Conservation (phyloP, 2,113 vertebrate species). For the Ceyx margarethae region DNA sequence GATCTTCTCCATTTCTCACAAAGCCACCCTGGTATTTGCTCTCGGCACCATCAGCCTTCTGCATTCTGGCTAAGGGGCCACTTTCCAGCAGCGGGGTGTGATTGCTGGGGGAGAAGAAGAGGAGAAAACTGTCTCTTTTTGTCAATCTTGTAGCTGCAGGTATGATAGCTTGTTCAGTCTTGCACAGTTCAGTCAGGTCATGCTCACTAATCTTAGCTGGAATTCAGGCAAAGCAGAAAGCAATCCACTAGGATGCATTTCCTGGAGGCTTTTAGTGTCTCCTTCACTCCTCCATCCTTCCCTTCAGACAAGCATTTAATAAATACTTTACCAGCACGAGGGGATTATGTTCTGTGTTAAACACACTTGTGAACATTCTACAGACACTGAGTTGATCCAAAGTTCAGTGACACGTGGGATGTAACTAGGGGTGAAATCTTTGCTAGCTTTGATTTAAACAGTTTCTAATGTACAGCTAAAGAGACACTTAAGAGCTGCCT, state of each 20-base stretch:
- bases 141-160: not conserved
- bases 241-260: not conserved
- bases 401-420: not conserved
- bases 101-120: not conserved
- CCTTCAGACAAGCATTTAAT: not conserved
- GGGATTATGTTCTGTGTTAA: not conserved
- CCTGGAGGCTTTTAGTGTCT: not conserved
- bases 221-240: not conserved
- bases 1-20: not conserved
- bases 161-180: not conserved
- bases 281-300: not conserved
- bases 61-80: not conserved
- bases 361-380: not conserved
- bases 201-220: not conserved
- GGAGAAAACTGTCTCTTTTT: not conserved
- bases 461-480: not conserved
- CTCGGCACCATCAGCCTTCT: not conserved
- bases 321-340: not conserved
- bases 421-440: not conserved
- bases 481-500: too few relatives aligned
- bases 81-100: not conserved
- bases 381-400: not conserved
- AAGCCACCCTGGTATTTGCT: conserved; percentile 13
- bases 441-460: not conserved
- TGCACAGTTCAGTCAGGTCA: not conserved